Evolutionary conservation across 2,113 vertebrate species (phyloP), one percentile per base, ranked within the genome.

Genomic region (Telmatochromis sp.): DNA sequence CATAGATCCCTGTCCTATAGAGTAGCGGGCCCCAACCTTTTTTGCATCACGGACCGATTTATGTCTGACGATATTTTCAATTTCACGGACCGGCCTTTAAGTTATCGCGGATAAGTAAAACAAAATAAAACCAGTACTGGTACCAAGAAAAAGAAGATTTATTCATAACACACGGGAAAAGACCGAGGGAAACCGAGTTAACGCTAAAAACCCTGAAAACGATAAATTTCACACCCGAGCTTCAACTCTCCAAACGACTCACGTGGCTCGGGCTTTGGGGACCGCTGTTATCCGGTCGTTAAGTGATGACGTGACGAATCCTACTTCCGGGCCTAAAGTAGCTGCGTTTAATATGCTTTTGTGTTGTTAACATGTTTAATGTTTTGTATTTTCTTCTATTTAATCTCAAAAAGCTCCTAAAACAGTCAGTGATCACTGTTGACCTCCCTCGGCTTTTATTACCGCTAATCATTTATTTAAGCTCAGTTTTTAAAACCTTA

Each of bases 121-220:
- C 15, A 19, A 33, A 60, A 33, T 60, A 60, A 58, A 58, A 33
- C 15, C 57, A 33, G 57, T 10, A 1, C 26, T 17, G 14, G 57
- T 60, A 60, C 57, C 57, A 60, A 60, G 14, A 60, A 60, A 15
- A 28, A 58, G 57, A 60, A 60, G 57, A 60, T 31, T 31, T 6
- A 60, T 31, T 31, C 57, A 31, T 60, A 60, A 60, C 8, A 60
- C 57, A 58, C 1, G 0, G 0, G 26, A 31, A 58, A 58, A 58
- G 14, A 17, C 14, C 2, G 2, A 31, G 1, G 26, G 8, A 9
- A 17, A 6, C 26, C 0, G 14, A 9, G 13, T 28, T 28, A 28
- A 57, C n/a, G n/a, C n/a, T n/a, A n/a, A n/a, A n/a, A n/a, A n/a
- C n/a, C n/a, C n/a, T n/a, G n/a, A n/a, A n/a, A n/a, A n/a, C 2